A percentile compares a stretch with the other conserved stretches of the same genome.
Conservation (phyloP, 1,140 invertebrate genomes). For the Mya arenaria region DNA sequence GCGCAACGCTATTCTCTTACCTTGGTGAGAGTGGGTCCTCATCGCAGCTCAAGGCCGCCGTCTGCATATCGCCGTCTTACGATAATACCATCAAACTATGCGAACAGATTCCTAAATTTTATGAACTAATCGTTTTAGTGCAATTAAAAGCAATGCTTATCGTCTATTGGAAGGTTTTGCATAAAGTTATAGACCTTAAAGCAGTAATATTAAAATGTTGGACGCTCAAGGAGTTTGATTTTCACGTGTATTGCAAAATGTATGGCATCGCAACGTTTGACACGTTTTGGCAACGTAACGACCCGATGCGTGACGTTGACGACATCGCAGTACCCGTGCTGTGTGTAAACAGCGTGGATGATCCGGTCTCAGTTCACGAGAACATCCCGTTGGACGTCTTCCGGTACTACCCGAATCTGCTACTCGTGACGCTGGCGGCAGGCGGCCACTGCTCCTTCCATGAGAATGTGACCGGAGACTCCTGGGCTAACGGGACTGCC, state of each 20-base stretch:
- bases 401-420: slow-evolving; percentile 73
- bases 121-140: slow-evolving; percentile 66
- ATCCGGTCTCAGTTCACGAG: slow-evolving; percentile 66
- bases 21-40: slow-evolving; percentile 59
- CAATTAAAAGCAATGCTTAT: slow-evolving; percentile 64
- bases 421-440: slow-evolving; percentile 67
- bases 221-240: slow-evolving; percentile 64
- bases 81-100: slow-evolving; percentile 28
- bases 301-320: slow-evolving; percentile 76
- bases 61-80: background rate
- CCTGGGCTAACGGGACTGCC: slow-evolving; percentile 65
- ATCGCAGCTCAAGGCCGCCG: background rate
- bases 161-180: slow-evolving; percentile 63
- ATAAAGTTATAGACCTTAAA: slow-evolving; percentile 63
- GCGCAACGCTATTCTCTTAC: slow-evolving; percentile 61
- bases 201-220: slow-evolving; percentile 58
- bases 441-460: slow-evolving; percentile 77
- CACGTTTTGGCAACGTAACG: slow-evolving; percentile 74
- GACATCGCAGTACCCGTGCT: slow-evolving; percentile 77
- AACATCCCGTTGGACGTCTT: slow-evolving; percentile 75
- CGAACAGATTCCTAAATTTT: slow-evolving; percentile 60
- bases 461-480: slow-evolving; percentile 56
- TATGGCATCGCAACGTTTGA: slow-evolving; percentile 65
- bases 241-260: slow-evolving; percentile 67
- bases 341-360: slow-evolving; percentile 75